These are phyloP conservation scores for Motacilla alba DNA, from an alignment of 2,113 vertebrate genomes.

Conservation along the genomic window DNA sequence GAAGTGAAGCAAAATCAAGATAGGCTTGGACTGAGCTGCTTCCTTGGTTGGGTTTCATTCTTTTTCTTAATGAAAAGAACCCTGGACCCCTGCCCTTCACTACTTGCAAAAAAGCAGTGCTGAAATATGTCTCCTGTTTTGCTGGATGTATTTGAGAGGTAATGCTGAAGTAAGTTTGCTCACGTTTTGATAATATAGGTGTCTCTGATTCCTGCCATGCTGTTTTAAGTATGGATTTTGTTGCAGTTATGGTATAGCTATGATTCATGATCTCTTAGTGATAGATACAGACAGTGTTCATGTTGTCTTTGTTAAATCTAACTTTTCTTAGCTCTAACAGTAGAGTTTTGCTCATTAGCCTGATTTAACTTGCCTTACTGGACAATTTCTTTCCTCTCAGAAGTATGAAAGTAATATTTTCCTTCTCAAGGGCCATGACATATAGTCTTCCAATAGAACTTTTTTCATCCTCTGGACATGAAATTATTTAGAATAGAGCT, in stretches of 20 bases:
- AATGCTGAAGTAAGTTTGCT: neutral
- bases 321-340: neutral
- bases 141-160: neutral
- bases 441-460: neutral
- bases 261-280: neutral
- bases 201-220: neutral
- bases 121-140: neutral
- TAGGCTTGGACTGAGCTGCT: neutral
- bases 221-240: neutral
- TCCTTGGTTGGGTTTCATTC: neutral
- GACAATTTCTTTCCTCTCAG: neutral
- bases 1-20: neutral
- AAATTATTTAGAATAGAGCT: neutral
- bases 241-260: neutral
- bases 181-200: slow-evolving; percentile 10
- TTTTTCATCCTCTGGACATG: neutral
- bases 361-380: neutral
- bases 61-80: neutral
- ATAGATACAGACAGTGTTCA: neutral
- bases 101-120: neutral
- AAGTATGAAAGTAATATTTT: neutral
- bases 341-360: neutral
- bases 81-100: neutral
- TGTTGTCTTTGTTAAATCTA: neutral
- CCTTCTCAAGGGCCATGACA: neutral